Conservation (phyloP, 1,140 invertebrate species). For the Atta cephalotes region DNA sequence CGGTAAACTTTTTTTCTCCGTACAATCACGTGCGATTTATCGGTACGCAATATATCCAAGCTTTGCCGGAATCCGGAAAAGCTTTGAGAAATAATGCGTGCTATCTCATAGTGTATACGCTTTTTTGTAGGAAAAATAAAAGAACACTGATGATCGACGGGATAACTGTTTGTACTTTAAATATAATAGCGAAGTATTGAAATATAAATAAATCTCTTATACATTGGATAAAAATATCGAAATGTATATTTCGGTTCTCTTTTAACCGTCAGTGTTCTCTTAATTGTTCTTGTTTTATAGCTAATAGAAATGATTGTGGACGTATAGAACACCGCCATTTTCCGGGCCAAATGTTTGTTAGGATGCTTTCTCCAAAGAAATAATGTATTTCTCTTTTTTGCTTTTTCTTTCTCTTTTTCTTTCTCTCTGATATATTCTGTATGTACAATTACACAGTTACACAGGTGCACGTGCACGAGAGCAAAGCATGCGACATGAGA, state of each 20-base stretch:
- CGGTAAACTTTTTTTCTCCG: slow-evolving; percentile 1
- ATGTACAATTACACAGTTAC: slow-evolving; percentile 53
- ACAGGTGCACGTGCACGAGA: slow-evolving; percentile 69
- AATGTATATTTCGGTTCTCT: background rate
- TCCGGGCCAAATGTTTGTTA: slow-evolving; percentile 16
- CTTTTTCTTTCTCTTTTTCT: slow-evolving; percentile 7
- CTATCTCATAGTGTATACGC: slow-evolving; percentile 24
- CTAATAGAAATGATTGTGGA: slow-evolving; percentile 23
- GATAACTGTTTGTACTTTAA: background rate
- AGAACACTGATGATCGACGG: slow-evolving; percentile 19
- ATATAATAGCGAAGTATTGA: background rate
- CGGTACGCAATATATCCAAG: background rate
- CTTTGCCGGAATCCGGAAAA: slow-evolving; percentile 17
- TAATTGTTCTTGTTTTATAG: slow-evolving; percentile 30
- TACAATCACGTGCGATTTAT: slow-evolving; percentile 15
- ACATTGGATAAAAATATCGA: background rate
- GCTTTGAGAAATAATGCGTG: background rate
- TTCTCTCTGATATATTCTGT: slow-evolving; percentile 27
- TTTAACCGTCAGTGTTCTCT: slow-evolving; percentile 39
- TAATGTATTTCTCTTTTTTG: background rate
- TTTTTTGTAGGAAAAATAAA: slow-evolving; percentile 1
- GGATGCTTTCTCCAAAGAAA: slow-evolving; percentile 48
- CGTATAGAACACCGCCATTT: slow-evolving; percentile 24
- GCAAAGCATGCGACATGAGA: slow-evolving; percentile 66
- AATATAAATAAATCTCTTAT: background rate